phyloP scores from a whole-genome alignment of 2,797 vertebrate genomes.

The Mallotus villosus region DNA sequence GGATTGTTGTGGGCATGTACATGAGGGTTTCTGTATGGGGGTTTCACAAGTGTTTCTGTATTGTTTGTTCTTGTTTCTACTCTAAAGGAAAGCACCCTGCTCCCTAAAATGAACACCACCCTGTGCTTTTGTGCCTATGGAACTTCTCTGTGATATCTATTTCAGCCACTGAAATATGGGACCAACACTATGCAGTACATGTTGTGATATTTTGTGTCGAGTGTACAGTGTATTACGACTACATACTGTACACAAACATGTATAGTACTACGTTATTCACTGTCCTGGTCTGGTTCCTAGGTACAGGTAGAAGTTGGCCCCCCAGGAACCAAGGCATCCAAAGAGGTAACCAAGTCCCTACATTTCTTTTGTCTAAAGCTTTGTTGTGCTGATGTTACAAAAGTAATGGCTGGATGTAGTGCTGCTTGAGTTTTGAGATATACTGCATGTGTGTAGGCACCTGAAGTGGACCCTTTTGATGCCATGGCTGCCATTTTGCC shows the following conservation, averaged over 20 bases:
- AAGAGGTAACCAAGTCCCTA: conserved; percentile 56
- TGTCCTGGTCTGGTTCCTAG: conserved; percentile 57
- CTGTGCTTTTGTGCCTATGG: too few relatives aligned
- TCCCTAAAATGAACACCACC: too few relatives aligned
- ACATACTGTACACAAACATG: not conserved
- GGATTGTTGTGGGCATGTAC: not conserved
- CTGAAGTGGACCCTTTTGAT: conserved; percentile 64
- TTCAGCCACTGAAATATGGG: too few relatives aligned
- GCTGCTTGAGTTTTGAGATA: conserved; percentile 37
- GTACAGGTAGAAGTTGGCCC: conserved; percentile 69
- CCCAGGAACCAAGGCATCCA: conserved; percentile 41
- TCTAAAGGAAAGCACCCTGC: too few relatives aligned
- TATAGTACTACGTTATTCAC: not conserved
- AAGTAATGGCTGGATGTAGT: not conserved
- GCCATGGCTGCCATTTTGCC: conserved; percentile 66
- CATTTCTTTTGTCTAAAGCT: not conserved
- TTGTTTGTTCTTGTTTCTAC: not conserved
- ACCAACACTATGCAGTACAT: too few relatives aligned
- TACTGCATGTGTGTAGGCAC: conserved; percentile 60
- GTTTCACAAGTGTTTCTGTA: not conserved
- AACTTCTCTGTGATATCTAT: too few relatives aligned
- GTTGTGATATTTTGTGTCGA: too few relatives aligned
- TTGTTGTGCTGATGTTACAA: not conserved
- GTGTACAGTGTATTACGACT: too few relatives aligned
- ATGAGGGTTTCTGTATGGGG: not conserved